Evolutionary conservation across 92 coral and sea anemone genomes (phyloP).

Genomic region (Epizoanthus ramosus): DNA sequence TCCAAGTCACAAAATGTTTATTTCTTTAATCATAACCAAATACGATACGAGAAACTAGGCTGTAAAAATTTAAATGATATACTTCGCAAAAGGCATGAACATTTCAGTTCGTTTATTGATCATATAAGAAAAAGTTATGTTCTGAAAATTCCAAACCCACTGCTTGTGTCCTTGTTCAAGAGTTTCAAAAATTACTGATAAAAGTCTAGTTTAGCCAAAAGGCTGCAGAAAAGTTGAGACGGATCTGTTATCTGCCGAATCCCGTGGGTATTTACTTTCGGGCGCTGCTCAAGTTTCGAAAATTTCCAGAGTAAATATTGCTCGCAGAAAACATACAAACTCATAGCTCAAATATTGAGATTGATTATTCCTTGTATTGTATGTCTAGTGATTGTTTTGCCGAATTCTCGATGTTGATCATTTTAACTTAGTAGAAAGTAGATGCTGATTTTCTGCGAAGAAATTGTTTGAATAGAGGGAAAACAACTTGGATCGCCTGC

Average conservation of each 20-base stretch:
- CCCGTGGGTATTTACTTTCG: constrained; percentile 12
- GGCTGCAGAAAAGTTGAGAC: too few relatives aligned
- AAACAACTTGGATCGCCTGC: not conserved
- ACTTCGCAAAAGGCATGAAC: too few relatives aligned
- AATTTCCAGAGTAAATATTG: constrained; percentile 69
- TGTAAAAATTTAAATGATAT: too few relatives aligned
- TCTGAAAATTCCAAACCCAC: too few relatives aligned
- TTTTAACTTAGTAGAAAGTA: not conserved
- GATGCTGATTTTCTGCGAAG: not conserved
- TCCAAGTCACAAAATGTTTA: too few relatives aligned
- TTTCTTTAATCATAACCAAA: too few relatives aligned
- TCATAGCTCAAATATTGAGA: constrained; percentile 48
- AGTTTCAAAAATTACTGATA: too few relatives aligned
- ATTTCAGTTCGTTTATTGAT: too few relatives aligned
- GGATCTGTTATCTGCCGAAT: not conserved
- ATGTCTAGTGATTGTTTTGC: constrained; percentile 47
- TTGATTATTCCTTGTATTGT: constrained; percentile 58
- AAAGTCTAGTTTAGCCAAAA: too few relatives aligned
- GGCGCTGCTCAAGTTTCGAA: constrained; percentile 59
- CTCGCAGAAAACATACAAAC: constrained; percentile 60
- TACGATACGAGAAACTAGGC: too few relatives aligned
- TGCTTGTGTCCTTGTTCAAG: too few relatives aligned
- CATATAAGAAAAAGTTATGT: too few relatives aligned
- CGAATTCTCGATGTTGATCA: not conserved
- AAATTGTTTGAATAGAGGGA: not conserved